phyloP scores from a whole-genome alignment of 2,888 invertebrate genomes.

The Margaritifera margaritifera region DNA sequence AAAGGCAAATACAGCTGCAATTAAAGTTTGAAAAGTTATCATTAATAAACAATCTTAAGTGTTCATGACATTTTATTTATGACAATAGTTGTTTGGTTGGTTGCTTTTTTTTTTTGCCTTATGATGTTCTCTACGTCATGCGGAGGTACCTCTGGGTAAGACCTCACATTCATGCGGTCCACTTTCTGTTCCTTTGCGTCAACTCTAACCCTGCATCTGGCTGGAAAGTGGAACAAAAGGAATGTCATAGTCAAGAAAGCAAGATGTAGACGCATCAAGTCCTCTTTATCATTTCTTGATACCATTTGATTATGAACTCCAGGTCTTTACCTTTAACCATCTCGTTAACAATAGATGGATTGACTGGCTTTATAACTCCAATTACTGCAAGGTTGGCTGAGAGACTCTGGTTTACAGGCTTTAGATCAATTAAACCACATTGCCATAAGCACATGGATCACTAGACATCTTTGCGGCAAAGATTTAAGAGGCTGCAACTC shows the following conservation, averaged over 20 bases:
- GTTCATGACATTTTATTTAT: slow-evolving; percentile 3
- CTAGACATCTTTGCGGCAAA: too few relatives aligned
- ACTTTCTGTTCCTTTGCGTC: slow-evolving; percentile 61
- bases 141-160: slow-evolving; percentile 60
- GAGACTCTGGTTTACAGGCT: too few relatives aligned
- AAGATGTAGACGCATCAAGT: slow-evolving; percentile 22
- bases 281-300: slow-evolving; percentile 24
- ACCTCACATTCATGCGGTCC: slow-evolving; percentile 51
- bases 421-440: too few relatives aligned
- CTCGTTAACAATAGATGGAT: too few relatives aligned
- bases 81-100: neutral
- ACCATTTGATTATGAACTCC: slow-evolving; percentile 2
- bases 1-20: slow-evolving; percentile 1
- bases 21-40: neutral
- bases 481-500: too few relatives aligned
- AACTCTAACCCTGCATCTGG: slow-evolving; percentile 58
- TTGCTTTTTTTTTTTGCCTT: slow-evolving; percentile 22
- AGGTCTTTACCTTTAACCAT: too few relatives aligned
- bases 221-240: slow-evolving; percentile 69
- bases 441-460: too few relatives aligned
- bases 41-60: slow-evolving; percentile 2
- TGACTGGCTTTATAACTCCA: too few relatives aligned
- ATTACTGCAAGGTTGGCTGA: too few relatives aligned
- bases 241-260: slow-evolving; percentile 54
- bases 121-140: slow-evolving; percentile 92